Base-by-base conservation (phyloP, 1,140 invertebrate genomes). In the Drosophila chauvacae region DNA sequence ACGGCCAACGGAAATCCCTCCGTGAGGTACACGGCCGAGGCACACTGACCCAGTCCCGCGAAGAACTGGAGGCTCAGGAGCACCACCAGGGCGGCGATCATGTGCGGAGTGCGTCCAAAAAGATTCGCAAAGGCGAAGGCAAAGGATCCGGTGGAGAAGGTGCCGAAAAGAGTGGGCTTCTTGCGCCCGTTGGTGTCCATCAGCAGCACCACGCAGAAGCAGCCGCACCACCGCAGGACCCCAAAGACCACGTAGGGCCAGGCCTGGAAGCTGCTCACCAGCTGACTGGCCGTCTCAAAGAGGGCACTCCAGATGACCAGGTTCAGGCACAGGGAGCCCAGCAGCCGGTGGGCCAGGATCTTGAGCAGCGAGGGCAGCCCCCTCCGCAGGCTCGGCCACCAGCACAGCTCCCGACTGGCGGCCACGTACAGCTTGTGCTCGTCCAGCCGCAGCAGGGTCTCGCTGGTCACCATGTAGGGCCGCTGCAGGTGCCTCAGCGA, bases 381-480 rank as follows among this genome's bases (percentile, higher is more conserved):
- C 1, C 26, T 33, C 7, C 66, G 64, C 0, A 78, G 45, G 26
- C 57, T 78, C 33, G 35, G n/a, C 3, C 41, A 9, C 42, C 59
- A 73, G 14, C 57, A 58, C 35, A 68, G 44, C n/a, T 80, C 80
- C 0, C 81, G 71, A 20, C 79, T 86, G 4, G 53, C 47, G 6
- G 73, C 68, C 39, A 92, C 76, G 56, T 92, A 92, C 11, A 63
- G 64, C 26, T 92, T 92, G 44, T 92, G 91, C 42, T 92, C 91
- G 42, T 90, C 85, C 57, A 92, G 58, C 45, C 76, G 63, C 37
- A 91, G 63, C 14, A 90, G 90, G 0, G 91, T 91, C 41, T 92
- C 91, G 28, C 80, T 74, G 2, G 91, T 92, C 10, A 92, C 81
- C 58, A 83, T 77, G 16, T 73, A 84, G 0, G 91, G 91, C 0